Evolutionary conservation across 2,797 vertebrate genomes (phyloP), one percentile per base, ranked within the genome.

Genomic region (Strix occidentalis): DNA sequence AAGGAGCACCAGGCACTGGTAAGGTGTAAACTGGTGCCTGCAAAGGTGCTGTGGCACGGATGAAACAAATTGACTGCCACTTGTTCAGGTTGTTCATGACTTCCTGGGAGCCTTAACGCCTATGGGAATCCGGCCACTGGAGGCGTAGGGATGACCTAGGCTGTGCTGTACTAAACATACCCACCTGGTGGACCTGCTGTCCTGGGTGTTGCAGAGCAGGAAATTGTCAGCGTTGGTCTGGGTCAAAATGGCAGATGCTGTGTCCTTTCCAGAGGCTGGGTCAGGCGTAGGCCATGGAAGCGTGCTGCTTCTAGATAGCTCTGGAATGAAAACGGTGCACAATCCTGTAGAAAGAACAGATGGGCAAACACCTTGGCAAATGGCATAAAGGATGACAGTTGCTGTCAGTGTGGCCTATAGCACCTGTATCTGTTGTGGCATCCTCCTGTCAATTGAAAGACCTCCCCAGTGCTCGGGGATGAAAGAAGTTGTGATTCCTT

Each of bases 241-340:
- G 14, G 24, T 84, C 50, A 28, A 69, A 65, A 61, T 13, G 39
- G 60, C 13, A 56, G 61, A 58, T 0, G 5, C 35, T 23, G 14
- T 20, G 26, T 45, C 51, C 37, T 70, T 37, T 19, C 16, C 13
- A 56, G 89, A 43, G n/a, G 25, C n/a, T 29, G 48, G 14, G 12
- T 65, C 89, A 76, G 41, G 41, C 1, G 2, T 3, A 16, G 61
- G 41, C 51, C 53, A 13, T 43, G 61, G 25, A 56, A 85, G 7
- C 0, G n/a, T 51, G 50, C n/a, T 84, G 57, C n/a, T 41, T 21
- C 89, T n/a, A 16, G 25, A 17, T 20, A 15, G 9, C 16, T 75
- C 65, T 84, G 80, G 57, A 31, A 28, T 4, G 16, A 43, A 71
- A 54, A 8, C 0, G 0, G 4, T 16, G 9, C 8, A 5, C n/a